Evolutionary conservation across 2,797 vertebrate species (phyloP).

Genomic region (Sebastes kiyomatsui): DNA sequence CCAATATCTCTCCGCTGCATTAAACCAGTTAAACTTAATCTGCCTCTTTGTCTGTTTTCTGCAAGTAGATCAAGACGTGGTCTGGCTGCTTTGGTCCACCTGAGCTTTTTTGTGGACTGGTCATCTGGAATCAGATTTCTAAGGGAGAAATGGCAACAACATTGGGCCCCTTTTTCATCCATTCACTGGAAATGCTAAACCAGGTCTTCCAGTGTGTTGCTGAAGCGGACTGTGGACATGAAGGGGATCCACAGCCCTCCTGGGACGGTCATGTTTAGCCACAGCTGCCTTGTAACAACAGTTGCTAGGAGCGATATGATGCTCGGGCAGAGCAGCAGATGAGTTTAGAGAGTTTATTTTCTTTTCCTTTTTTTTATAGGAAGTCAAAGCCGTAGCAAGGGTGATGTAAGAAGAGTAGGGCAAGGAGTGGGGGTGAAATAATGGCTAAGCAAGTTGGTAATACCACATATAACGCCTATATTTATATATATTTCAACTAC

Average conservation of each 20-base stretch:
- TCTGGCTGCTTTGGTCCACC: not conserved
- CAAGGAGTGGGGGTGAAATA: too few relatives aligned
- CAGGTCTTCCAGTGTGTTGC: not conserved
- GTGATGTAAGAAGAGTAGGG: too few relatives aligned
- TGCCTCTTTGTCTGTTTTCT: not conserved
- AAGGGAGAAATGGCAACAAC: not conserved
- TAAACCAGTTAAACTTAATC: not conserved
- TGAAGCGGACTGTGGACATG: not conserved
- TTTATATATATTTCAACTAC: not conserved
- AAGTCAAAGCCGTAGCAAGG: too few relatives aligned
- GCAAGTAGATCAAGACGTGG: not conserved
- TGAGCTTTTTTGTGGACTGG: not conserved
- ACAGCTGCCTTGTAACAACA: too few relatives aligned
- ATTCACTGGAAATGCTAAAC: slow-evolving; percentile 5
- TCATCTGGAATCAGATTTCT: not conserved
- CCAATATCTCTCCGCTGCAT: not conserved
- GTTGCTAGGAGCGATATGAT: too few relatives aligned
- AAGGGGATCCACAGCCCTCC: not conserved
- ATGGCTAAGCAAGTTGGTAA: too few relatives aligned
- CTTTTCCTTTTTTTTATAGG: too few relatives aligned
- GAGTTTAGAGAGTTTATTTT: too few relatives aligned
- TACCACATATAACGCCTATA: not conserved
- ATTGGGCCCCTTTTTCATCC: not conserved
- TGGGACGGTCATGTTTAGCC: too few relatives aligned
- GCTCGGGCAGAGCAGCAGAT: too few relatives aligned